A percentile compares a stretch with the other conserved stretches of the same genome.
These are phyloP conservation scores for Chanos chanos DNA, from an alignment of 2,797 vertebrate species.

Conservation along the genomic window DNA sequence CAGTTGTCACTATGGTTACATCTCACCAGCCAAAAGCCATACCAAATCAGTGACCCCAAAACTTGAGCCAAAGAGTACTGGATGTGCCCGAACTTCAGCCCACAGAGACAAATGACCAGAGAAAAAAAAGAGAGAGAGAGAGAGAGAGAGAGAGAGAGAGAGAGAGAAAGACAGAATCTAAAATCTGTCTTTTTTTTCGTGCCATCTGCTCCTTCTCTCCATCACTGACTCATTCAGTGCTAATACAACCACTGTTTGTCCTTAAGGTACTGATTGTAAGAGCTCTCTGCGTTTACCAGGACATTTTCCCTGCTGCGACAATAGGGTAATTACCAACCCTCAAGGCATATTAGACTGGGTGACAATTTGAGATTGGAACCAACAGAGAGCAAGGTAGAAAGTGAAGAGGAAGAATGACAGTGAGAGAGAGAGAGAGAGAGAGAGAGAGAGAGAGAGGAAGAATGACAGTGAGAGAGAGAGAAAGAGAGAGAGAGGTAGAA, in stretches of 20 bases:
- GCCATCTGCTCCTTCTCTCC: background rate
- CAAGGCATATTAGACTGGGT: constrained; percentile 14
- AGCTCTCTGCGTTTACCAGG: background rate
- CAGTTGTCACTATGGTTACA: constrained; percentile 6
- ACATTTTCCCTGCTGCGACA: constrained; percentile 14
- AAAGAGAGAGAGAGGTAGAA: too few relatives aligned
- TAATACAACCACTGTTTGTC: background rate
- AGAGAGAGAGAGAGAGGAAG: background rate
- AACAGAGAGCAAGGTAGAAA: too few relatives aligned
- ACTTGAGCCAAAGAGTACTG: too few relatives aligned
- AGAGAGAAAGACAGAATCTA: too few relatives aligned
- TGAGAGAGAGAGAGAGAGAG: background rate
- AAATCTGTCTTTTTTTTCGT: too few relatives aligned
- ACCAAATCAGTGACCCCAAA: too few relatives aligned
- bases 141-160: too few relatives aligned
- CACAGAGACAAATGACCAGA: too few relatives aligned
- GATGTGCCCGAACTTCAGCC: too few relatives aligned
- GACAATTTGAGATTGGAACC: too few relatives aligned
- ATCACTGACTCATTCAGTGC: constrained; percentile 6
- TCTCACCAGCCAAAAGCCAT: too few relatives aligned
- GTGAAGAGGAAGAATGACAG: background rate
- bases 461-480: background rate
- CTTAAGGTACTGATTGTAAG: background rate
- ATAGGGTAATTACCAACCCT: constrained; percentile 17
- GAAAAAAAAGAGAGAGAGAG: too few relatives aligned